Evolutionary conservation across 2,888 invertebrate genomes (phyloP).

Genomic region (Melipona beecheii): DNA sequence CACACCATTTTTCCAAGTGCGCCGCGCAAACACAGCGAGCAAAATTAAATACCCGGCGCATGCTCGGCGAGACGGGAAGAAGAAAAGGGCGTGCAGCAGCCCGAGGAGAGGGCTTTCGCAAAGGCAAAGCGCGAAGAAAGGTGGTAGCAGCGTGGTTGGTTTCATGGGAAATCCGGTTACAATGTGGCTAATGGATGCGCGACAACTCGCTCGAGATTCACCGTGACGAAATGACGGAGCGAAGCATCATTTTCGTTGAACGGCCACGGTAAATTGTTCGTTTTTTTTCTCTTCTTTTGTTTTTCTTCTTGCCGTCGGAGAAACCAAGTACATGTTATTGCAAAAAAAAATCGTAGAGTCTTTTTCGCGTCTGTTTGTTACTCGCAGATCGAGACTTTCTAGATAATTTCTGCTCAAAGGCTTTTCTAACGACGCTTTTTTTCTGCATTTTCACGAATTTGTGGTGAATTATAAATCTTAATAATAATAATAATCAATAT

Average conservation of each 20-base stretch:
- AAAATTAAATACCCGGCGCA: conserved; percentile 40
- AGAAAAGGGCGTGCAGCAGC: too few species aligned
- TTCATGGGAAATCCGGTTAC: conserved; percentile 49
- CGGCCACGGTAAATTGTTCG: conserved; percentile 35
- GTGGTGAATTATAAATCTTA: too few species aligned
- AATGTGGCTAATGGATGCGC: conserved; percentile 32
- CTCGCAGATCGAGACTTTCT: too few species aligned
- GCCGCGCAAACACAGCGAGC: background rate
- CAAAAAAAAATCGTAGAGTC: background rate
- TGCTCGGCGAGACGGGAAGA: background rate
- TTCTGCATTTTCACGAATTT: too few species aligned
- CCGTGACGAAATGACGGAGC: conserved; percentile 47
- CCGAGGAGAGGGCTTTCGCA: background rate
- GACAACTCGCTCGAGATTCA: conserved; percentile 18
- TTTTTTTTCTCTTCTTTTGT: background rate
- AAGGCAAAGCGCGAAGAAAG: background rate
- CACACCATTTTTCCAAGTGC: conserved; percentile 8
- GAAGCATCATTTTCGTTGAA: conserved; percentile 34
- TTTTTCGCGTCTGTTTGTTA: background rate
- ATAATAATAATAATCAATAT: too few species aligned
- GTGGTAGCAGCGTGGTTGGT: background rate
- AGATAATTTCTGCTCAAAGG: too few species aligned
- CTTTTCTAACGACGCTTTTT: too few species aligned
- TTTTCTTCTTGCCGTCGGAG: background rate
- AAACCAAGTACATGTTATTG: background rate